phyloP scores from a whole-genome alignment of 2,888 invertebrate species.

The Syrista parreyssii region DNA sequence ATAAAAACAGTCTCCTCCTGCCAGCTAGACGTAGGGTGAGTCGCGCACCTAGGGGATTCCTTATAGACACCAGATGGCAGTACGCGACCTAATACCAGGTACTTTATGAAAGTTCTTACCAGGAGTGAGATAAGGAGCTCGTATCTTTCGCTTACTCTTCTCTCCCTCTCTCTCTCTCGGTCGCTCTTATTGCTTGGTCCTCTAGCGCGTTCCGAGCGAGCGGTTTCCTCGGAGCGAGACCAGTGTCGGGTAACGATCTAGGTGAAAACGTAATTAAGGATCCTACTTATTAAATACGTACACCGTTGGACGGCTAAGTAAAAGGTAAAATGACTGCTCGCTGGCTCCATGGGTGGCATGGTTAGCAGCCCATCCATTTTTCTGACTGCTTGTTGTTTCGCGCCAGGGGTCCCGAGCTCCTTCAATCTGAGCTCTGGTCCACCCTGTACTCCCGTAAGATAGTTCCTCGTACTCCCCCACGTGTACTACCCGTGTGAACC shows the following conservation, averaged over 20 bases:
- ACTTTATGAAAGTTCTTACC: neutral
- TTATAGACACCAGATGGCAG: neutral
- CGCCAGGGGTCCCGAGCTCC: conserved; percentile 59
- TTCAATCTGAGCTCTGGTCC: conserved; percentile 40
- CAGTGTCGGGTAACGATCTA: conserved; percentile 13
- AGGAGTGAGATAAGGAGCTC: neutral
- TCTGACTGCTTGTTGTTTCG: conserved; percentile 64
- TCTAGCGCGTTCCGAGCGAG: neutral
- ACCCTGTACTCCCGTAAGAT: conserved; percentile 26
- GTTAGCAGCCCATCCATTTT: conserved; percentile 66
- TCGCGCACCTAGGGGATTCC: neutral
- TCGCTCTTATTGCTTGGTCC: neutral
- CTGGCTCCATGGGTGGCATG: conserved; percentile 63
- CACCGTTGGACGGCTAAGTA: conserved; percentile 24
- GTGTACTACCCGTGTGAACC: neutral
- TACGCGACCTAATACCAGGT: neutral
- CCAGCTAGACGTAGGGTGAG: neutral
- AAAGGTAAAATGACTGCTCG: conserved; percentile 52
- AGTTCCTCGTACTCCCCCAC: neutral
- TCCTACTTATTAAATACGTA: conserved; percentile 40
- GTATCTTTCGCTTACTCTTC: neutral
- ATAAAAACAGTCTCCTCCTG: neutral
- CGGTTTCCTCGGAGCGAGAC: neutral
- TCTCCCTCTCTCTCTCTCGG: neutral
- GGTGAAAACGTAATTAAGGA: conserved; percentile 50